Percentiles rank a stretch among this genome's conserved stretches.
phyloP scores from a whole-genome alignment of 2,797 vertebrate species.

The Octomys mimax region DNA sequence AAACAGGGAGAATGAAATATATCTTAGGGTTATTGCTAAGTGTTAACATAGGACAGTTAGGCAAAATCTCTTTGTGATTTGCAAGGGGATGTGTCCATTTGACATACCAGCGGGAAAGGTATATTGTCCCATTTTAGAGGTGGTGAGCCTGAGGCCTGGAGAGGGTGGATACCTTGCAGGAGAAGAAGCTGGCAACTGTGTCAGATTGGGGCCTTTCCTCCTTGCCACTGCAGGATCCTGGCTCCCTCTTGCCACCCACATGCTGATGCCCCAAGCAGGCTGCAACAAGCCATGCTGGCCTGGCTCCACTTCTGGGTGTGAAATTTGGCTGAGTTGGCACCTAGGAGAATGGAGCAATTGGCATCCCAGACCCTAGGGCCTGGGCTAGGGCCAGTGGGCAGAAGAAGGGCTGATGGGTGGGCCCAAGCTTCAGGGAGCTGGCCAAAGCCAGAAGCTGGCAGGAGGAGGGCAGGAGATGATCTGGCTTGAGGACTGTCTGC shows the following conservation, averaged over 20 bases:
- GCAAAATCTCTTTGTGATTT: not conserved
- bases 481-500: slow-evolving; percentile 29
- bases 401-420: slow-evolving; percentile 53
- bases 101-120: not conserved
- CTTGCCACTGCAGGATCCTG: slow-evolving; percentile 45
- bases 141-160: slow-evolving; percentile 24
- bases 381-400: slow-evolving; percentile 60
- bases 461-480: slow-evolving; percentile 32
- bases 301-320: slow-evolving; percentile 76
- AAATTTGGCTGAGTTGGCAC: slow-evolving; percentile 78
- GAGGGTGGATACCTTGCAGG: not conserved
- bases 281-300: slow-evolving; percentile 76
- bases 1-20: not conserved
- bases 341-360: slow-evolving; percentile 71
- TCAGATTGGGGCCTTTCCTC: slow-evolving; percentile 56
- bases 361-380: slow-evolving; percentile 57
- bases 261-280: slow-evolving; percentile 63
- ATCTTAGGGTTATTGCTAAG: not conserved
- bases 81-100: not conserved
- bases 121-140: slow-evolving; percentile 42
- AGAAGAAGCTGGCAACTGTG: not conserved
- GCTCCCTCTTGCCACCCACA: slow-evolving; percentile 52
- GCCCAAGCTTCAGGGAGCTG: slow-evolving; percentile 11
- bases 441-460: slow-evolving; percentile 40
- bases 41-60: not conserved